Conservation (phyloP, 2,113 vertebrate species). For the Lasiurus borealis region DNA sequence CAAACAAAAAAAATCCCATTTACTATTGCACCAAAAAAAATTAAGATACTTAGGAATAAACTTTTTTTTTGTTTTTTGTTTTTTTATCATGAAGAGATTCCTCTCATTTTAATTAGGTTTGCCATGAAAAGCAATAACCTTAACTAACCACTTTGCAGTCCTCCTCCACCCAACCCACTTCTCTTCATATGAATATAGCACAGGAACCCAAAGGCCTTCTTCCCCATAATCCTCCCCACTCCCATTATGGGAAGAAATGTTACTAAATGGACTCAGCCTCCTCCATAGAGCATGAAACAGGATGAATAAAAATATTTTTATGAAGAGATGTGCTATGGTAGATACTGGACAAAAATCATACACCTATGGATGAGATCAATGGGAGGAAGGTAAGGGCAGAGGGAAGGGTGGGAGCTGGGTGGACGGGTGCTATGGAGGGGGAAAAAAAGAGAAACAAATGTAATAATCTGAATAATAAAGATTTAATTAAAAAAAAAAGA, state of each 20-base stretch:
- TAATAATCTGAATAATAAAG: too few species aligned
- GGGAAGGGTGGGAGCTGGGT: too few species aligned
- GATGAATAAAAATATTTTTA: conserved; percentile 69
- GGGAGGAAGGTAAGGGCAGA: too few species aligned
- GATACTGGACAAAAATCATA: background rate
- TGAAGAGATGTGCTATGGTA: conserved; percentile 47
- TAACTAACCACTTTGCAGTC: conserved; percentile 30
- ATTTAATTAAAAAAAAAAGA: too few species aligned
- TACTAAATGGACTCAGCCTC: conserved; percentile 44
- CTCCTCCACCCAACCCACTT: conserved; percentile 53
- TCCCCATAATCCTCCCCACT: conserved; percentile 10
- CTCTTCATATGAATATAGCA: conserved; percentile 13
- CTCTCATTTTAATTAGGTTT: conserved; percentile 77
- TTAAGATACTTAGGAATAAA: too few species aligned
- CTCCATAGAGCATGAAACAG: conserved; percentile 61
- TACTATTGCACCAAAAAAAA: too few species aligned
- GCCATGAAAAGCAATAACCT: conserved; percentile 68
- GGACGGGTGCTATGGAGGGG: too few species aligned
- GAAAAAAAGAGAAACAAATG: too few species aligned
- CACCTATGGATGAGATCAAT: too few species aligned
- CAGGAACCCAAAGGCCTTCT: conserved; percentile 38
- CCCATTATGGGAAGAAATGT: conserved; percentile 51
- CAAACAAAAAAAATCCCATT: too few species aligned
- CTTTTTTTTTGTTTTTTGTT: too few species aligned
- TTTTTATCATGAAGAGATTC: conserved; percentile 43